Base-by-base conservation (phyloP, 2,113 vertebrate genomes). In the Cheirogaleus medius region DNA sequence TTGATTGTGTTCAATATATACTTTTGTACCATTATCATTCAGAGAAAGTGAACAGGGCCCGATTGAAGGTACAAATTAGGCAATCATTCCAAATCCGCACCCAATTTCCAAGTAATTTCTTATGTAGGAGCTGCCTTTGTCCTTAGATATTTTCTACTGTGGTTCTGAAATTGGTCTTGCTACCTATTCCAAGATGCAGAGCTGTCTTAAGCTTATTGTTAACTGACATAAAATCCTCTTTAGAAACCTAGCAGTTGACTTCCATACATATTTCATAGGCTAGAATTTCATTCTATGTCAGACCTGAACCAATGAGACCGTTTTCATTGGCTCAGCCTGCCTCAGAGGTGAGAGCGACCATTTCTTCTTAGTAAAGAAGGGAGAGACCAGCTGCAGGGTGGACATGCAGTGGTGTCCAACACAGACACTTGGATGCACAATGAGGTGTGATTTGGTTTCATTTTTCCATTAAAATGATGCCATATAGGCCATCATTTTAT, bases 371-470 rank as follows among this genome's bases (percentile, higher is more conserved):
- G 29, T 29, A 14, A 85, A n/a, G 39, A 56, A 64, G 2, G 1
- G 37, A 20, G 23, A 52, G 10, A 32, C 1, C 0, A 32, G 0
- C 4, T 80, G 5, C 8, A 1, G 1, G 2, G 3, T 37, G 17
- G 8, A 3, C 47, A 18, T 6, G 21, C 1, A 52, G 9, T 23
- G 8, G 1, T 66, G 27, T 32, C 58, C 44, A 10, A 64, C 2
- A n/a, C 0, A 87, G 80, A 81, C 12, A 17, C 6, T 27, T 47
- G 5, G 27, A 58, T 63, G 3, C 42, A n/a, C 3, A 47, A 8
- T 32, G 4, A 87, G 1, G 1, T 49, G 20, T n/a, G 5, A 27
- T 78, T 94, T 80, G 3, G 7, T 29, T 94, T 83, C 32, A 32
- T 68, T 47, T 74, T 94, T 54, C 68, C 42, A 86, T 6, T 25